phyloP scores from a whole-genome alignment of 2,888 invertebrate species.

The Rhamnusium bicolor region DNA sequence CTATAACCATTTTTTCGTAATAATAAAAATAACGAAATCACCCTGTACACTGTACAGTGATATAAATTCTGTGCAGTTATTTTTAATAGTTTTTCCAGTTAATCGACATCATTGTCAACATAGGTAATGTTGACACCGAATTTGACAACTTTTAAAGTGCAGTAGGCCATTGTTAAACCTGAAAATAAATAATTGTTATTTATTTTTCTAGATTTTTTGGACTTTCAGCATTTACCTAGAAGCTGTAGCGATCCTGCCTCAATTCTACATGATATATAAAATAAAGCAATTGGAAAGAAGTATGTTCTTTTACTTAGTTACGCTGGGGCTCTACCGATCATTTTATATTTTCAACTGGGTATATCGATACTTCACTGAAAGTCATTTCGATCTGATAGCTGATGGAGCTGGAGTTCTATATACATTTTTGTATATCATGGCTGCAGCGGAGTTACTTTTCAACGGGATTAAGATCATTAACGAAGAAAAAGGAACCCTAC shows the following conservation, averaged over 20 bases:
- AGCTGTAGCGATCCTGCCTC: slow-evolving; percentile 18
- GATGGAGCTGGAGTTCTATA: not conserved
- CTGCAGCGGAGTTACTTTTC: not conserved
- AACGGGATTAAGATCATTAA: not conserved
- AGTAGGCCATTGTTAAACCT: no score
- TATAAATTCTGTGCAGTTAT: no score
- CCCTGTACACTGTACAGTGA: no score
- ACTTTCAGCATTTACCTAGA: slow-evolving; percentile 1
- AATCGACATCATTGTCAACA: no score
- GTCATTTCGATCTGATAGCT: not conserved
- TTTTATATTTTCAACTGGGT: slow-evolving; percentile 1
- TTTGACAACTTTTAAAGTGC: no score
- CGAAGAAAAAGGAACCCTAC: not conserved
- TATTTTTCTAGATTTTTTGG: not conserved
- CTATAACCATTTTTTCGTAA: no score
- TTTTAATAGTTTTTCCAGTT: no score
- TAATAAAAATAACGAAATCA: no score
- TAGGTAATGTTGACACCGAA: no score
- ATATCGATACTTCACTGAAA: not conserved
- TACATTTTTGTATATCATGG: not conserved
- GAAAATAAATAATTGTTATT: no score
- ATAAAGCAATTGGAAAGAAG: not conserved
- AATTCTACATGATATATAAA: slow-evolving; percentile 10
- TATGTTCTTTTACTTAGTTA: not conserved
- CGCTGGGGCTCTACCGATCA: not conserved